These are phyloP conservation scores for Gryllus longicercus DNA, from an alignment of 2,888 invertebrate genomes.

Conservation along the genomic window DNA sequence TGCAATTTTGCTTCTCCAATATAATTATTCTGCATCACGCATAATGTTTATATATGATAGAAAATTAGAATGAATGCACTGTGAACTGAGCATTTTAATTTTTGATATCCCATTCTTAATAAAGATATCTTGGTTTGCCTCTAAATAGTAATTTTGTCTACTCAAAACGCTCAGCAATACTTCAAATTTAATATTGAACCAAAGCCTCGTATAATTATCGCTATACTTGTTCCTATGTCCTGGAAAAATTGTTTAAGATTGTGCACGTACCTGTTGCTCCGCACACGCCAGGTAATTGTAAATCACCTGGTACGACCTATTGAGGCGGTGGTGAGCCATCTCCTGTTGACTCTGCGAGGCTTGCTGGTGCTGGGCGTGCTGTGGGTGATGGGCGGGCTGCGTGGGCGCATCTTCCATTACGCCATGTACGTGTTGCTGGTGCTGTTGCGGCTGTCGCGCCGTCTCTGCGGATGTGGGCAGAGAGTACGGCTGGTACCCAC, in stretches of 20 bases:
- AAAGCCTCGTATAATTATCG: not conserved
- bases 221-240: not conserved
- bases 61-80: no score
- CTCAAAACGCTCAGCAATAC: not conserved
- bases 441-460: not conserved
- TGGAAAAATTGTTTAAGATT: not conserved
- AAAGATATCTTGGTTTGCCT: no score
- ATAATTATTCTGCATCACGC: no score
- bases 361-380: not conserved
- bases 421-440: not conserved
- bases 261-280: constrained; percentile 31
- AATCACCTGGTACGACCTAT: constrained; percentile 31
- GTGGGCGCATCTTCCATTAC: not conserved
- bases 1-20: no score
- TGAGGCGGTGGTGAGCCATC: not conserved
- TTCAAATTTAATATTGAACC: not conserved
- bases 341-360: constrained; percentile 25
- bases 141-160: no score
- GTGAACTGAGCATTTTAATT: no score
- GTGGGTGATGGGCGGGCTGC: not conserved
- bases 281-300: constrained; percentile 32
- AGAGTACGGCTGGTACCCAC: not conserved
- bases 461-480: not conserved
- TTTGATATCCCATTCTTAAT: no score
- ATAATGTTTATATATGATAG: no score